Evolutionary conservation across 2,797 vertebrate genomes (phyloP).

Genomic region (Microctenopoma stevenorrisi): DNA sequence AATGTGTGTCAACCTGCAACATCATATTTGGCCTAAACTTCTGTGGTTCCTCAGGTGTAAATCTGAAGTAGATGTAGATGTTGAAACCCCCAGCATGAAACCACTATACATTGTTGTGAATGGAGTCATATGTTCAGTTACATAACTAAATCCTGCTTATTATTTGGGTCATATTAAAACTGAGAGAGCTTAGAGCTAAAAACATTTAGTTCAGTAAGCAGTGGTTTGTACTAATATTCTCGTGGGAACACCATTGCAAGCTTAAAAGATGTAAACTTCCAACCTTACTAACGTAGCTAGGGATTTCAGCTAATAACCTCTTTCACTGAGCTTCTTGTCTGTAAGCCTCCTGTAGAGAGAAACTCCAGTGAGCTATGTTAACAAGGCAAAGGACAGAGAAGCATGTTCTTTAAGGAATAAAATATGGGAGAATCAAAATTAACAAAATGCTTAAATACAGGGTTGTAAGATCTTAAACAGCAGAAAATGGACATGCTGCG

Average conservation of each 20-base stretch:
- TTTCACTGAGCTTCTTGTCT: conserved; percentile 46
- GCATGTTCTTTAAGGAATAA: not conserved
- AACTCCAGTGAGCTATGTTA: conserved; percentile 13
- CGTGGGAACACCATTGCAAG: conserved; percentile 70
- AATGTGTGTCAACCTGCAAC: conserved; percentile 18
- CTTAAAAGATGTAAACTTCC: conserved; percentile 73
- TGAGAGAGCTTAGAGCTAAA: conserved; percentile 63
- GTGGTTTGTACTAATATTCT: conserved; percentile 66
- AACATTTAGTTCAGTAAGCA: conserved; percentile 71
- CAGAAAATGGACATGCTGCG: not conserved
- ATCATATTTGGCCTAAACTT: not conserved
- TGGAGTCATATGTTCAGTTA: conserved; percentile 64
- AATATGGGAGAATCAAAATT: conserved; percentile 1
- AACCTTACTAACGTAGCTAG: conserved; percentile 48
- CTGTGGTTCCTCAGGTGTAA: conserved; percentile 3
- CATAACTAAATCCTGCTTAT: conserved; percentile 71
- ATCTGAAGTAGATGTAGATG: conserved; percentile 9
- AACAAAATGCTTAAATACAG: not conserved
- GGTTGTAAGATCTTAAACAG: not conserved
- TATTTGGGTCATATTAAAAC: conserved; percentile 62
- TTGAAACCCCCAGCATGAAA: conserved; percentile 23
- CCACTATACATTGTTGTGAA: conserved; percentile 55
- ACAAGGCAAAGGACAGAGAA: not conserved
- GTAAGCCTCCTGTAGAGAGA: conserved; percentile 41
- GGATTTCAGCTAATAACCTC: conserved; percentile 75